Evolutionary conservation across 2,888 invertebrate species (phyloP), one percentile per base, ranked within the genome.

Genomic region (Zaprionus bogoriensis): DNA sequence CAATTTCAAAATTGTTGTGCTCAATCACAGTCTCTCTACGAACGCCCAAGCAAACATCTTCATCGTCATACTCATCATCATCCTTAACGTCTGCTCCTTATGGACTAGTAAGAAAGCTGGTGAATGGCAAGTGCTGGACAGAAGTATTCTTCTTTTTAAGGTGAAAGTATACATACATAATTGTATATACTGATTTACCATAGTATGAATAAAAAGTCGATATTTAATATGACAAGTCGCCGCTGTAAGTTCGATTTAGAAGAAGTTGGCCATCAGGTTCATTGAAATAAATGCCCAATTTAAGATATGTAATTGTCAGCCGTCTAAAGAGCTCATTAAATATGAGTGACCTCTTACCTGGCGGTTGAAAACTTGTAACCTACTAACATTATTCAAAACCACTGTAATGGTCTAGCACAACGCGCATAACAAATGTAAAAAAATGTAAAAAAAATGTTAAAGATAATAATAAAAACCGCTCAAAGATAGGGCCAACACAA

Each of bases 1-100:
- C 80, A 79, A 85, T 80, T 85, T 82, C 63, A 79, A 85, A 85
- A 82, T 76, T 82, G 77, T 82, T 85, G 83, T 85, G 86, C 76
- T 80, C 86, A 80, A 80, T 80, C 86, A 80, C 71, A 76, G 55
- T 39, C 66, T 44, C 52, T 70, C 62, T 63, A 52, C 73, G 47
- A 65, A 67, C 62, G 67, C 75, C 63, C 68, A 61, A 52, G 44
- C 63, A 63, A 61, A 67, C 65, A 67, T 39, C 48, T 17, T 17
- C 55, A 51, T 32, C 71, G 32, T 47, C 58, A 52, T 39, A 41
- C 38, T 48, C 57, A 62, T 62, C 57, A 62, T 61, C 59, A 54
- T 36, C 67, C 57, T 41, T 58, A 17, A 19, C 27, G 2, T 30
- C 55, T 45, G 47, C 67, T 54, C 45, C 44, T 44, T 51, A 14